Evolutionary conservation across 2,888 invertebrate species (phyloP).

Genomic region (Sinelater perroti): DNA sequence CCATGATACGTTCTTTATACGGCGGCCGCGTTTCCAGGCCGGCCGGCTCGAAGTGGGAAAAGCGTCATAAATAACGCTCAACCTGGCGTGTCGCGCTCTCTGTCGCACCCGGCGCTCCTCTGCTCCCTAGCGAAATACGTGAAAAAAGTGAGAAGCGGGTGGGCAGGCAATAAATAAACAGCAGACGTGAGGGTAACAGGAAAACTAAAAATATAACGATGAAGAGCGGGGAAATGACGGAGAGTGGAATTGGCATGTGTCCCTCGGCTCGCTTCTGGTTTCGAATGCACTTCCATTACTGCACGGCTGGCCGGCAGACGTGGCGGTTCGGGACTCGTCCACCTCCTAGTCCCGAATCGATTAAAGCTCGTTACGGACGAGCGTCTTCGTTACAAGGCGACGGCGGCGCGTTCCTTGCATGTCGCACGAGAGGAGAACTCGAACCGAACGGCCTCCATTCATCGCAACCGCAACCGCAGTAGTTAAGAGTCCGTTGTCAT

Average conservation of each 20-base stretch:
- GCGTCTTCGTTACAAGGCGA: slow-evolving; percentile 4
- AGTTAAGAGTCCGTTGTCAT: slow-evolving; percentile 32
- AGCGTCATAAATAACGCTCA: slow-evolving; percentile 62
- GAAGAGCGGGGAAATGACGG: slow-evolving; percentile 44
- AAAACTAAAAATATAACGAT: slow-evolving; percentile 44
- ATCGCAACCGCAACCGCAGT: slow-evolving; percentile 36
- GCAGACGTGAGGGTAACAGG: slow-evolving; percentile 46
- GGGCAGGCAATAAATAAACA: slow-evolving; percentile 54
- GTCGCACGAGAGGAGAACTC: slow-evolving; percentile 27
- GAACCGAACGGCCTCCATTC: slow-evolving; percentile 2
- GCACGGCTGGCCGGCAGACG: too few relatives aligned
- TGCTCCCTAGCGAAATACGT: slow-evolving; percentile 55
- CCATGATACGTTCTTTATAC: slow-evolving; percentile 60
- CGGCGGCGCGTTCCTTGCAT: slow-evolving; percentile 18
- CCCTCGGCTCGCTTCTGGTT: slow-evolving; percentile 34
- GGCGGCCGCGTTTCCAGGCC: slow-evolving; percentile 53
- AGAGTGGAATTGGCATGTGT: slow-evolving; percentile 44
- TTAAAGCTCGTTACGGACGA: slow-evolving; percentile 11
- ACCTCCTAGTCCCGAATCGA: slow-evolving; percentile 11
- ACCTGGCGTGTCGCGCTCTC: slow-evolving; percentile 52
- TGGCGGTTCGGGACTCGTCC: background rate
- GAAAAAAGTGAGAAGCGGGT: slow-evolving; percentile 57
- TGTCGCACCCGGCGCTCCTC: slow-evolving; percentile 42
- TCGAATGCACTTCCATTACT: slow-evolving; percentile 36
- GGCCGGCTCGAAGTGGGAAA: slow-evolving; percentile 57